A percentile compares a stretch with the other conserved stretches of the same genome.
phyloP scores from a whole-genome alignment of 2,797 vertebrate genomes.

The Toxotes lorentzi region DNA sequence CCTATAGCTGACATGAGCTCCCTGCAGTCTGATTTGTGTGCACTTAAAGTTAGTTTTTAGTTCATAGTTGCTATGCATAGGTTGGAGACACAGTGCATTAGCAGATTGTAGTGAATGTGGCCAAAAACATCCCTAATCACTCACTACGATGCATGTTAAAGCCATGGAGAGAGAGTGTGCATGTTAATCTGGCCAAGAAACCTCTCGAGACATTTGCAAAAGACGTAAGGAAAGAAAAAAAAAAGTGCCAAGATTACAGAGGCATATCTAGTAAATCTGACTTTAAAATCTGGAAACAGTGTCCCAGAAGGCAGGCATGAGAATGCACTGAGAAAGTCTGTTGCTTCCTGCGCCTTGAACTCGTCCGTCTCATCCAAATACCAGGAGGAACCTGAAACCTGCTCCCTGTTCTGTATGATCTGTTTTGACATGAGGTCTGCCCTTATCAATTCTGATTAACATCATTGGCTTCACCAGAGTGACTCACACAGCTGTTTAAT shows the following conservation, averaged over 20 bases:
- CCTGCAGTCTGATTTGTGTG: constrained; percentile 20
- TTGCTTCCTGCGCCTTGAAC: constrained; percentile 53
- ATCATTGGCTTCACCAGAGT: constrained; percentile 62
- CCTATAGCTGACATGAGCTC: constrained; percentile 11
- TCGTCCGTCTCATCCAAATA: constrained; percentile 59
- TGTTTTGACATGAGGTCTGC: constrained; percentile 71
- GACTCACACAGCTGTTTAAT: constrained; percentile 65
- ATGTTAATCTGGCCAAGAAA: constrained; percentile 22
- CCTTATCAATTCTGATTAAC: constrained; percentile 79
- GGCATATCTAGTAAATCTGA: constrained; percentile 44
- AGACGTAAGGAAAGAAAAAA: neutral
- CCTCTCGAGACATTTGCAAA: constrained; percentile 20
- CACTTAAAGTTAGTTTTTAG: constrained; percentile 12
- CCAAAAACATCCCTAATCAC: constrained; percentile 28
- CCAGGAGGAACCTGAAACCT: constrained; percentile 61
- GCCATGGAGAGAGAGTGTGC: constrained; percentile 1
- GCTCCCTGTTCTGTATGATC: constrained; percentile 68
- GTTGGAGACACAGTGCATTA: neutral
- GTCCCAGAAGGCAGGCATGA: constrained; percentile 34
- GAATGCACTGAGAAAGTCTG: constrained; percentile 8
- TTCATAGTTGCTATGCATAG: neutral
- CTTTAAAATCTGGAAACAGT: constrained; percentile 35
- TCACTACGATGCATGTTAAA: constrained; percentile 25
- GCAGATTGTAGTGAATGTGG: constrained; percentile 18
- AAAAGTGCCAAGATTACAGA: constrained; percentile 27